Evolutionary conservation across 2,113 vertebrate species (phyloP), one percentile per base, ranked within the genome.

Genomic region (Cygnus buccinator): DNA sequence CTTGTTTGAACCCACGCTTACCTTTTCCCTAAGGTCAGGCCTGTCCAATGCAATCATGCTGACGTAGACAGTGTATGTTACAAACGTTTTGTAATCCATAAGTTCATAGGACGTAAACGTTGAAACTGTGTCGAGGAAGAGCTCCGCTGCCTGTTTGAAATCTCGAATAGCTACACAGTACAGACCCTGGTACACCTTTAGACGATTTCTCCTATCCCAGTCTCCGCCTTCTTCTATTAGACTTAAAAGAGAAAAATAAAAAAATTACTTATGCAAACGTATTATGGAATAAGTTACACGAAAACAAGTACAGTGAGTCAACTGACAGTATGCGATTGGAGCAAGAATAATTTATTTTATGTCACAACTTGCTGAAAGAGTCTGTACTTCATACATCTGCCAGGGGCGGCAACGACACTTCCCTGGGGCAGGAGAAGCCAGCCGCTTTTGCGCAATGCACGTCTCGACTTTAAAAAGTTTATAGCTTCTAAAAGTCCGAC

Each of bases 1-100:
- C 19, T n/a, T 41, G 13, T 18, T 4, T 19, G 52, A 33, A 66
- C 7, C 2, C 1, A 37, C 3, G 31, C 95, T 70, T 95, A 99
- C 99, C 99, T 99, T 99, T 90, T 99, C 99, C 90, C 99, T 98
- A 22, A 99, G 99, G 97, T 99, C 99, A 1, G 99, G 99, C 94
- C 99, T 98, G 94, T 99, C 99, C 63, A 99, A 98, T 2, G 99
- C 99, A 6, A 99, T 99, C 99, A 99, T 99, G 97, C 99, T 99
- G 97, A 99, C 99, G 3, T 99, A 99, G 61, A 99, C 99, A 0
- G 99, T 99, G 91, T 99, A 99, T 0, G 99, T 99, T 50, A 99
- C 99, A 77, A 99, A 99, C 0, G 99, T 99, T 97, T 99, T 99
- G 97, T 99, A 99, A 97, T 99, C 99, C 99, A 99, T 99, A 54